phyloP scores from a whole-genome alignment of 1,140 invertebrate species.

The Rhopalosiphum maidis region DNA sequence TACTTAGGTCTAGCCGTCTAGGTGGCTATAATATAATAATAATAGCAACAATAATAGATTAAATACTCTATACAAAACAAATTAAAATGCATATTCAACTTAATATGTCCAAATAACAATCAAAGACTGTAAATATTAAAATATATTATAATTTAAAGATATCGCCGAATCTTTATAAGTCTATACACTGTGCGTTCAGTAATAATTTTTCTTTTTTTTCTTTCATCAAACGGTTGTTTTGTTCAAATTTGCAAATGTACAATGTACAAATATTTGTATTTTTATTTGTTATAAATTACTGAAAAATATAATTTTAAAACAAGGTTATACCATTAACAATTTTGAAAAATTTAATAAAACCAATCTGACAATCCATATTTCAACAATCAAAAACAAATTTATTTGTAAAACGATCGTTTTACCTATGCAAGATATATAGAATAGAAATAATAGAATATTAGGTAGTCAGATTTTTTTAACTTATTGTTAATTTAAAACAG shows the following conservation, averaged over 20 bases:
- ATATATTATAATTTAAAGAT: not conserved
- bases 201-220: not conserved
- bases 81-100: not conserved
- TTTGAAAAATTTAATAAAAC: too few species aligned
- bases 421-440: not conserved
- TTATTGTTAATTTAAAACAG: not conserved
- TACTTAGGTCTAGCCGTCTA: not conserved
- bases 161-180: not conserved
- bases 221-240: not conserved
- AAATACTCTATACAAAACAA: not conserved
- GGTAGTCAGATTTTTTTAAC: not conserved
- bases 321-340: too few species aligned
- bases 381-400: not conserved
- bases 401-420: not conserved
- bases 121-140: not conserved
- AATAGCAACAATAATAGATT: too few species aligned
- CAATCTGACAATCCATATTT: not conserved
- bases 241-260: not conserved
- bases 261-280: not conserved
- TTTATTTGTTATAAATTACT: not conserved
- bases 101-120: not conserved
- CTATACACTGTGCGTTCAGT: not conserved
- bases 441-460: not conserved
- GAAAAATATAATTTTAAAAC: too few species aligned
- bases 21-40: too few species aligned